Conservation (phyloP, 2,888 invertebrate genomes). For the Drosophila peninsularis region DNA sequence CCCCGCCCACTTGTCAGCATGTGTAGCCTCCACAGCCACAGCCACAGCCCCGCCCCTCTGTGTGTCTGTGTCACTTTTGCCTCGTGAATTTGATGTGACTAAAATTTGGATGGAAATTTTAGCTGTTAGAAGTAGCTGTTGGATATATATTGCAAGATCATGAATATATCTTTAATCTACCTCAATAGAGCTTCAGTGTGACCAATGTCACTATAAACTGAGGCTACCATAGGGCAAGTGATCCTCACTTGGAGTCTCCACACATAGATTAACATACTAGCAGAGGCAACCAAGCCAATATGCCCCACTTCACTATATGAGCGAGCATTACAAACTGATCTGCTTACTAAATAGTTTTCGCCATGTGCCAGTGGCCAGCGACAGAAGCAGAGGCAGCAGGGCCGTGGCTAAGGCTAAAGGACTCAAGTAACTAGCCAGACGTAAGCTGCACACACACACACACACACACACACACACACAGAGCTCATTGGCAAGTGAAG, state of each 20-base stretch:
- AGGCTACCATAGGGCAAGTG: too few species aligned
- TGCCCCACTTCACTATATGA: neutral
- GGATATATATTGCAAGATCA: too few species aligned
- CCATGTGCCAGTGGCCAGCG: neutral
- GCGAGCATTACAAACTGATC: neutral
- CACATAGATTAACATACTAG: too few species aligned
- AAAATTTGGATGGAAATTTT: neutral
- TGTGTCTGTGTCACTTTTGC: neutral
- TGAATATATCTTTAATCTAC: too few species aligned
- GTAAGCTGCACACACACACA: neutral
- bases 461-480: slow-evolving; percentile 2
- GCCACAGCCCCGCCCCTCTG: neutral
- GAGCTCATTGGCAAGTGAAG: slow-evolving; percentile 35
- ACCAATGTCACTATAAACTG: too few species aligned
- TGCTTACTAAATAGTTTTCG: slow-evolving; percentile 2
- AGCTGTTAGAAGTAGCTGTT: neutral
- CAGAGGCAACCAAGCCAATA: neutral
- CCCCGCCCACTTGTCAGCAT: slow-evolving; percentile 5
- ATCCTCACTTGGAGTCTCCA: too few species aligned
- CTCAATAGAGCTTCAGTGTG: too few species aligned
- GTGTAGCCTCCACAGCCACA: neutral
- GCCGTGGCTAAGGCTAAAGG: neutral
- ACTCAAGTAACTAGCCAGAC: slow-evolving; percentile 27
- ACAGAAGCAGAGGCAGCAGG: neutral
- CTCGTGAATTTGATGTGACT: neutral